These are phyloP conservation scores for Pycnomerus fuliginosus DNA, from an alignment of 2,888 invertebrate species.

Conservation along the genomic window DNA sequence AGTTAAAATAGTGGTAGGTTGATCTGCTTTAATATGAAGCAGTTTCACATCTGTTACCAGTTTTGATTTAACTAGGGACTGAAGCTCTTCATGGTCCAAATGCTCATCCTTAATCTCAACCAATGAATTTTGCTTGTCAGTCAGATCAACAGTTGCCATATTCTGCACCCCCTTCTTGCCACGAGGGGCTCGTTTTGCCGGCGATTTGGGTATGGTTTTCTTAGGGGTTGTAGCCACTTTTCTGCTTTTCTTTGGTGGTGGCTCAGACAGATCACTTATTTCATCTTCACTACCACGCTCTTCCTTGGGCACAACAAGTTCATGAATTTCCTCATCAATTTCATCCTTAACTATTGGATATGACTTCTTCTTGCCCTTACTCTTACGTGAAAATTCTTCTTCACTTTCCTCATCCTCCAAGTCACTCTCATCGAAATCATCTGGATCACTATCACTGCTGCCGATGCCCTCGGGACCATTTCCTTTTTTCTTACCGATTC, in stretches of 20 bases:
- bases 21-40: constrained; percentile 1
- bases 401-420: constrained; percentile 9
- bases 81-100: constrained; percentile 6
- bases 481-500: neutral
- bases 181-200: neutral
- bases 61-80: neutral
- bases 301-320: constrained; percentile 8
- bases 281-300: constrained; percentile 7
- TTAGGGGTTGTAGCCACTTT: neutral
- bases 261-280: neutral
- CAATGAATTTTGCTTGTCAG: neutral
- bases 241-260: neutral
- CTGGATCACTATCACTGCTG: constrained; percentile 2
- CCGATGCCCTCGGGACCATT: no score
- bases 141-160: constrained; percentile 1
- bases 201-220: neutral
- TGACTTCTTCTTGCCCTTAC: neutral
- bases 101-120: constrained; percentile 7
- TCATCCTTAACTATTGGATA: constrained; percentile 5
- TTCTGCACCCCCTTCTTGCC: constrained; percentile 3
- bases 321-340: constrained; percentile 12
- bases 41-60: neutral
- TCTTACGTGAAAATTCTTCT: no score
- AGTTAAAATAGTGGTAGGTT: constrained; percentile 7
- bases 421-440: constrained; percentile 4